phyloP scores from a whole-genome alignment of 2,888 invertebrate genomes.

The Pseudolycoriella hygida region DNA sequence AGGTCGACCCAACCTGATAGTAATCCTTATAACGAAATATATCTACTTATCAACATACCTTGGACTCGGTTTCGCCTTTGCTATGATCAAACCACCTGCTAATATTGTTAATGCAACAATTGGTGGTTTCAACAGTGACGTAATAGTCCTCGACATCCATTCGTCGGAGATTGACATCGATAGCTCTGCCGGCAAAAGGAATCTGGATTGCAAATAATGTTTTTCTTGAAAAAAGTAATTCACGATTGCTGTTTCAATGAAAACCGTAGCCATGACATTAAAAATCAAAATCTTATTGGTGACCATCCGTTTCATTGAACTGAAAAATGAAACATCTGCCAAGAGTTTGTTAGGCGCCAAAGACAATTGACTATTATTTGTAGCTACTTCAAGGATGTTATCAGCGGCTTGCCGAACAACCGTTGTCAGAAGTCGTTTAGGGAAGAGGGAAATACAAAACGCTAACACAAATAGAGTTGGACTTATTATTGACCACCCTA shows the following conservation, averaged over 20 bases:
- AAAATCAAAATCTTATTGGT: conserved; percentile 35
- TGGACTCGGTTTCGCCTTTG: conserved; percentile 32
- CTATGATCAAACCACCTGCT: conserved; percentile 34
- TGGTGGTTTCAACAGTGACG: conserved; percentile 37
- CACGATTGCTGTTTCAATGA: conserved; percentile 33
- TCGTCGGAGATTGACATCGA: conserved; percentile 34
- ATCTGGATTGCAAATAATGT: conserved; percentile 38
- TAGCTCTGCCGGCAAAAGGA: conserved; percentile 34
- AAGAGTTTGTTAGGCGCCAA: conserved; percentile 21
- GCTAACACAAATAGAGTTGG: conserved; percentile 30
- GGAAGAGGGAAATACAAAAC: conserved; percentile 35
- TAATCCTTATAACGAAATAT: too few species aligned
- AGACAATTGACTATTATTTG: conserved; percentile 14
- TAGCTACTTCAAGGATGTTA: conserved; percentile 31
- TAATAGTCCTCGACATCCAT: conserved; percentile 32
- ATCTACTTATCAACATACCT: too few species aligned
- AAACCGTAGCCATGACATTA: conserved; percentile 32
- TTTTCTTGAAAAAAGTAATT: conserved; percentile 38
- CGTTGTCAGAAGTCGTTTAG: conserved; percentile 33
- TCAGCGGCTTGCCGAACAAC: conserved; percentile 37
- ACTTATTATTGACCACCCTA: conserved; percentile 35
- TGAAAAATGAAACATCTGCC: conserved; percentile 28
- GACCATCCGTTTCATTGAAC: conserved; percentile 33
- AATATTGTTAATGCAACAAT: conserved; percentile 34
- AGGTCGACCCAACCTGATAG: too few species aligned